Evolutionary conservation across 2,888 invertebrate species (phyloP).

Genomic region (Nephrotoma appendiculata): DNA sequence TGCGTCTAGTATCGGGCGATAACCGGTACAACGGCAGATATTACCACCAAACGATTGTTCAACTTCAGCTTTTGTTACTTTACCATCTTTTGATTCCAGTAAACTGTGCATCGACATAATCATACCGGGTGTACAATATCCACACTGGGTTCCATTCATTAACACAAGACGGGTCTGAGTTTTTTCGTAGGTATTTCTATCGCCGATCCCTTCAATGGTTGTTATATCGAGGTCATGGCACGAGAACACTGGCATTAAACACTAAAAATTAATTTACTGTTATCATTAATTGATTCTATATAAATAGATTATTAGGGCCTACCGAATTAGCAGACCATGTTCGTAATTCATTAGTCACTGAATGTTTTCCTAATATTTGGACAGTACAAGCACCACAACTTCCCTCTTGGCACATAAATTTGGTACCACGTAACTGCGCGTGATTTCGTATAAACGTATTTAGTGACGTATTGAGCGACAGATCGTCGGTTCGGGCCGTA

Average conservation of each 20-base stretch:
- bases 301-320: neutral
- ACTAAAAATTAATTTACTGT: conserved; percentile 29
- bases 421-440: conserved; percentile 39
- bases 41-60: conserved; percentile 51
- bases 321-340: conserved; percentile 12
- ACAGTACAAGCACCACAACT: conserved; percentile 44
- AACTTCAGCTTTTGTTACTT: conserved; percentile 37
- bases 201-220: conserved; percentile 54
- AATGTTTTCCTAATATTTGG: conserved; percentile 17
- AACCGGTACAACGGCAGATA: neutral
- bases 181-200: conserved; percentile 43
- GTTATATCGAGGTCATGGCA: conserved; percentile 48
- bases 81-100: conserved; percentile 29
- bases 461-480: conserved; percentile 27
- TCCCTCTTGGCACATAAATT: conserved; percentile 43
- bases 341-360: conserved; percentile 8
- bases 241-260: conserved; percentile 41
- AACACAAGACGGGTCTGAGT: conserved; percentile 43
- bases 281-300: neutral
- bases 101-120: conserved; percentile 51
- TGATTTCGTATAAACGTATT: conserved; percentile 37
- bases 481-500: neutral
- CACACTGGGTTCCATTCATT: conserved; percentile 51
- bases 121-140: conserved; percentile 60
- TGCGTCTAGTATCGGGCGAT: conserved; percentile 23